Evolutionary conservation across 2,113 vertebrate genomes (phyloP).

Genomic region (Rhinogobius similis): DNA sequence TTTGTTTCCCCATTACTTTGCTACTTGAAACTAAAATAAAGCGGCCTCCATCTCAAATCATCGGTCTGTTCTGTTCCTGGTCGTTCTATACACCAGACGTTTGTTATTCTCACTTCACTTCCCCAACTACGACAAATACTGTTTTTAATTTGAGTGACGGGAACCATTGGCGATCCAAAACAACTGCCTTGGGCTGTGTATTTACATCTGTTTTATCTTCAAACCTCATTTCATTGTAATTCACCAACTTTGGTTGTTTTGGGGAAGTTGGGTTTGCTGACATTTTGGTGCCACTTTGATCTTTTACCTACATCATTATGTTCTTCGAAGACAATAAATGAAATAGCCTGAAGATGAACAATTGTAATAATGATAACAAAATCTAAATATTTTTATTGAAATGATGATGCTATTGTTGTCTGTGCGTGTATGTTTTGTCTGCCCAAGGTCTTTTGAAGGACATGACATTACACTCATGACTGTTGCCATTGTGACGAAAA

Average conservation of each 20-base stretch:
- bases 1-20: constrained; percentile 34
- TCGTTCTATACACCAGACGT: neutral
- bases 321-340: neutral
- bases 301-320: neutral
- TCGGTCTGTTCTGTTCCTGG: constrained; percentile 13
- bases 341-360: neutral
- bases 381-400: neutral
- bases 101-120: constrained; percentile 18
- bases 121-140: neutral
- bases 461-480: neutral
- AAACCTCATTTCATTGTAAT: neutral
- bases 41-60: constrained; percentile 27
- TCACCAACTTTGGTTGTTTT: neutral
- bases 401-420: neutral
- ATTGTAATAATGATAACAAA: neutral
- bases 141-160: neutral
- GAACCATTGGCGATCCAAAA: constrained; percentile 9
- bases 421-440: neutral
- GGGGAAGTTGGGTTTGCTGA: neutral
- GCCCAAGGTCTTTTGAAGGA: constrained; percentile 19
- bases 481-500: constrained; percentile 8
- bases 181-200: neutral
- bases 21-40: constrained; percentile 28
- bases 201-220: neutral
- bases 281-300: constrained; percentile 5